Evolutionary conservation across 2,113 vertebrate genomes (phyloP).

Genomic region (Psilopogon haemacephalus): DNA sequence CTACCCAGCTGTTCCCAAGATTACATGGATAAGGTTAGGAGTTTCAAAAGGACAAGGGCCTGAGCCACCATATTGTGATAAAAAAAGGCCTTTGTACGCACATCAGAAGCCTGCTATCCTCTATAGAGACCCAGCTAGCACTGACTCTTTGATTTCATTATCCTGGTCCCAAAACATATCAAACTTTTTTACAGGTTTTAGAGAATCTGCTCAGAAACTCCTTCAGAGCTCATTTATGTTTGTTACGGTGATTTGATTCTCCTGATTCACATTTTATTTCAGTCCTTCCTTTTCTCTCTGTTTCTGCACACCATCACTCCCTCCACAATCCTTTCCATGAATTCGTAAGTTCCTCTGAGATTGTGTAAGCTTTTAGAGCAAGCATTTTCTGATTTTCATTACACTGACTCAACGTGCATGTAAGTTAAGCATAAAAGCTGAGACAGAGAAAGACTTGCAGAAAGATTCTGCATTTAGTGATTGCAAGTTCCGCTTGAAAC

Average conservation of each 20-base stretch:
- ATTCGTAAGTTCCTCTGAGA: background rate
- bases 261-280: background rate
- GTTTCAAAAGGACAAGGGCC: background rate
- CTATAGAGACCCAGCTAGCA: background rate
- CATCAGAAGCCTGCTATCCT: background rate
- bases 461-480: background rate
- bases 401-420: background rate
- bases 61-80: background rate
- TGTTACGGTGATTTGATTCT: background rate
- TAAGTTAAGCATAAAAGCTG: background rate
- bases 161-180: background rate
- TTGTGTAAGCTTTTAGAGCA: background rate
- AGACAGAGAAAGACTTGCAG: background rate
- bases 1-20: background rate
- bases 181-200: background rate
- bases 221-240: conserved; percentile 12
- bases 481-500: background rate
- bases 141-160: background rate
- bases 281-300: background rate
- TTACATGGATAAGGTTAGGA: background rate
- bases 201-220: background rate
- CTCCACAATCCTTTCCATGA: background rate
- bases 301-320: background rate
- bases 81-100: background rate
- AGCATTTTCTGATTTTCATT: background rate